Conservation (phyloP, 2,113 vertebrate genomes). For the Tachysurus fulvidraco region DNA sequence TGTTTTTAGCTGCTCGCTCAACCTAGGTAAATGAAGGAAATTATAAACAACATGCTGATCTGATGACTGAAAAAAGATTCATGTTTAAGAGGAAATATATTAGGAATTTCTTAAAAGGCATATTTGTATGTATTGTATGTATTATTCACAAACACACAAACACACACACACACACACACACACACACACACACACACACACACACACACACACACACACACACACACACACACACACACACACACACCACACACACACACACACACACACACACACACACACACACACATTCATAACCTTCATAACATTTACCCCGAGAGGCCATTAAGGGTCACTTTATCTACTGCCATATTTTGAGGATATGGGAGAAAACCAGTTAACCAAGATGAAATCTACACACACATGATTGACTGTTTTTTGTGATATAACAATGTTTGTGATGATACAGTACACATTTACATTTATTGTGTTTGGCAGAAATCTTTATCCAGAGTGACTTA, state of each 20-base stretch:
- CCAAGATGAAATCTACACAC: not conserved
- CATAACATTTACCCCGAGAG: not conserved
- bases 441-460: not conserved
- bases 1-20: not conserved
- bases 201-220: no score
- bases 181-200: no score
- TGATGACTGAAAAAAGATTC: not conserved
- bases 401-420: not conserved
- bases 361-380: not conserved
- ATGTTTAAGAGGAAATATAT: not conserved
- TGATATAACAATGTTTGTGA: not conserved
- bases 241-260: not conserved
- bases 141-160: not conserved
- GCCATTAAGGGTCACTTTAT: not conserved
- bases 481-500: no score
- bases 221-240: no score
- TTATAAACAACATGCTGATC: not conserved
- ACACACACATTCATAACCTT: not conserved
- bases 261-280: not conserved
- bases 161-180: not conserved
- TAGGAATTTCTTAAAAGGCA: no score
- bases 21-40: not conserved
- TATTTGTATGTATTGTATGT: not conserved
- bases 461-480: no score
- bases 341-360: not conserved